Evolutionary conservation across 2,797 vertebrate species (phyloP).

Genomic region (Xerus rutilus): DNA sequence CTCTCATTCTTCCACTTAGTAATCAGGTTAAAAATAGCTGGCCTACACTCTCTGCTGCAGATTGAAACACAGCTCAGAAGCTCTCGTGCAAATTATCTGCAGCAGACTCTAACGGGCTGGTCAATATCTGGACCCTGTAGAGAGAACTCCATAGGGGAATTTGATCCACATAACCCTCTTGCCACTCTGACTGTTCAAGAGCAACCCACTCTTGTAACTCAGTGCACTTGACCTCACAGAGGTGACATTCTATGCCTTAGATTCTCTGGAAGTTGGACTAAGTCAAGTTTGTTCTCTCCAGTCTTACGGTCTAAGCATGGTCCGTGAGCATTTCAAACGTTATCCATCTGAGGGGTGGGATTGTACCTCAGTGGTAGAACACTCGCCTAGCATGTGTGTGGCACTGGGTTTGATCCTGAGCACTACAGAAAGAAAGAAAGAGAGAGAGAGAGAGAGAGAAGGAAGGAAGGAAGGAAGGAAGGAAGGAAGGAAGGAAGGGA

Average conservation of each 20-base stretch:
- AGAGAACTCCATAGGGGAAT: neutral
- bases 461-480: too few species aligned
- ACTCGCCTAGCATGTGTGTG: too few species aligned
- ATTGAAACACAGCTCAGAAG: conserved; percentile 36
- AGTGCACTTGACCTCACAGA: neutral
- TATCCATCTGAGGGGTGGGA: too few species aligned
- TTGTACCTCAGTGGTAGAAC: too few species aligned
- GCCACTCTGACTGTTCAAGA: neutral
- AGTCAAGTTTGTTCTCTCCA: neutral
- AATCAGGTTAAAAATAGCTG: conserved; percentile 60
- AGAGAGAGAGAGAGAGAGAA: too few species aligned
- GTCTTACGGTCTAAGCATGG: neutral
- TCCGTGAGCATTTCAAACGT: neutral
- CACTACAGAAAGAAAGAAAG: too few species aligned
- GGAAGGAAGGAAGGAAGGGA: too few species aligned
- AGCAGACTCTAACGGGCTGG: neutral
- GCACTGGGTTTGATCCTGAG: too few species aligned
- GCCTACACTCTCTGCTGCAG: neutral
- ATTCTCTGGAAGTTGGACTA: neutral
- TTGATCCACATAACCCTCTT: neutral
- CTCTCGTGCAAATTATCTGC: neutral
- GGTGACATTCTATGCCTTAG: neutral
- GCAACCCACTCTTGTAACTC: neutral
- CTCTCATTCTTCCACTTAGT: conserved; percentile 30
- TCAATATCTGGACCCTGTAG: neutral